Conservation (phyloP, 1,140 invertebrate genomes). For the Littorina saxatilis region DNA sequence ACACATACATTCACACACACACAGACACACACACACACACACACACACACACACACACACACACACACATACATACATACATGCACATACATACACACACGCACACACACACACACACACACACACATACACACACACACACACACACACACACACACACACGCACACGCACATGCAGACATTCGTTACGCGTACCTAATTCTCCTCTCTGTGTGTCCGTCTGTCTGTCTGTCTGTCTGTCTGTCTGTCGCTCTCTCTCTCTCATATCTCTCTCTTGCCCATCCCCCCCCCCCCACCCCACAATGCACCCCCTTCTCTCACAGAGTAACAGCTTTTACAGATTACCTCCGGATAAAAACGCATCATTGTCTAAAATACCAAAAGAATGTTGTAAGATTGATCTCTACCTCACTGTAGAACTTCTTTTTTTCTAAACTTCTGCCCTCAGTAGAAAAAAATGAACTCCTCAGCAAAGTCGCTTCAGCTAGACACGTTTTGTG, state of each 20-base stretch:
- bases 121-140: background rate
- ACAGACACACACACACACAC: background rate
- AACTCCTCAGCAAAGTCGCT: no score
- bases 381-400: no score
- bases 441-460: no score
- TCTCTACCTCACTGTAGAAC: no score
- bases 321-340: no score
- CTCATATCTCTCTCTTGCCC: background rate
- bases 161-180: conserved; percentile 4
- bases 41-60: conserved; percentile 3
- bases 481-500: no score
- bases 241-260: conserved; percentile 14
- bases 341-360: no score
- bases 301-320: no score
- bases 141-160: conserved; percentile 21
- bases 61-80: background rate
- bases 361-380: no score
- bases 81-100: background rate
- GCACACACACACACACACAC: background rate
- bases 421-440: no score
- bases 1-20: background rate
- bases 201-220: background rate
- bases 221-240: background rate
- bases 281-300: background rate
- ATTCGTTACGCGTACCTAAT: background rate